Evolutionary conservation across 2,888 invertebrate species (phyloP), one percentile per base, ranked within the genome.

Genomic region (Stenodema calcarata): DNA sequence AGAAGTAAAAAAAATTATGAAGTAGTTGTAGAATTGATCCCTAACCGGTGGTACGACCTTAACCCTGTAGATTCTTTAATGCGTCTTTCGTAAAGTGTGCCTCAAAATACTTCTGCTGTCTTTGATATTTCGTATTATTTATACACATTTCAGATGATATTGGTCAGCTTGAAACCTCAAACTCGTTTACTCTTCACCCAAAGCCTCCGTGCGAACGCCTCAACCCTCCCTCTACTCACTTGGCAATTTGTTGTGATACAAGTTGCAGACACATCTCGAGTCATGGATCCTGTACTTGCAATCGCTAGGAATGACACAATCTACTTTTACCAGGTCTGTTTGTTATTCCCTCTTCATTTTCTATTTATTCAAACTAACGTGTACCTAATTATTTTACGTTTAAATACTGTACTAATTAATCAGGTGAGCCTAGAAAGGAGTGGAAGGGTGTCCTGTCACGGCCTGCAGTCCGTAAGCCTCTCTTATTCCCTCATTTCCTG

Each of bases 181-280:
- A 93, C 97, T 86, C 94, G 95, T 89, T 95, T 97, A 0, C 93
- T 96, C 84, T 95, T 96, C 90, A 95, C 95, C 83, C 95, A 96
- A 90, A 93, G 94, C 12, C 92, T 98, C 44, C 94, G 94, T 83
- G 95, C 95, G 73, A 90, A 90, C 88, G 91, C 96, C 0, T 93
- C 95, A 86, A 96, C 96, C 9, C 93, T 99, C 44, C 99, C 99
- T 0, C 93, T 98, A 76, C 92, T 99, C 30, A 95, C 97, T 42
- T 99, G 99, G 99, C 98, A 97, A 91, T 94, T 96, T 91, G 96
- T 97, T 18, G 93, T 96, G 12, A 95, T 97, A 88, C 96, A 96
- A 90, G 94, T 95, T 76, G 93, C 94, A 16, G 92, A 94, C 89
- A 92, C 94, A 0, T 92, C 93, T 54, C 93, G 94, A 89, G 93